Conservation (phyloP, 1,140 invertebrate species). For the Drosophila equinoxialis region DNA sequence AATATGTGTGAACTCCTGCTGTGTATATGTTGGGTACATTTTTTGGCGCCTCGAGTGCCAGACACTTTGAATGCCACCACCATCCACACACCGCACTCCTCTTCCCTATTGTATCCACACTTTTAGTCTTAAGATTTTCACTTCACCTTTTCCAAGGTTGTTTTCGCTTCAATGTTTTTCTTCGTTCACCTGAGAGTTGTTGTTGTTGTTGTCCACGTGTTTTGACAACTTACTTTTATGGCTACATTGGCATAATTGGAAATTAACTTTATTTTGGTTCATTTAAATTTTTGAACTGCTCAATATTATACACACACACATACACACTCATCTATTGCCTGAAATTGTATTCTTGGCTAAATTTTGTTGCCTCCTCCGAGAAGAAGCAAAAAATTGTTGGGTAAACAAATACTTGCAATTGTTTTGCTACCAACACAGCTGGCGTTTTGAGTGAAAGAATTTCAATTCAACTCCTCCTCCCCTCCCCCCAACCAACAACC, state of each 20-base stretch:
- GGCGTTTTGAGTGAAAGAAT: conserved; percentile 15
- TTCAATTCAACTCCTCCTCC: conserved; percentile 12
- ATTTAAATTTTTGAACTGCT: conserved; percentile 12
- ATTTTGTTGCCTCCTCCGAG: not conserved
- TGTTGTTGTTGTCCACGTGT: conserved; percentile 13
- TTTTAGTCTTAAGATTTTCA: conserved; percentile 7
- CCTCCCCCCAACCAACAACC: no score
- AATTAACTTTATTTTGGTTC: conserved; percentile 18
- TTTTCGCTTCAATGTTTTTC: not conserved
- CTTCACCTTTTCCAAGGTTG: conserved; percentile 12
- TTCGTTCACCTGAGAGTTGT: not conserved
- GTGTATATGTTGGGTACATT: conserved; percentile 39
- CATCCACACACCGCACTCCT: not conserved
- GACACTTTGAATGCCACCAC: not conserved
- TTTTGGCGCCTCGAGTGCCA: conserved; percentile 57
- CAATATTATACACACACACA: not conserved
- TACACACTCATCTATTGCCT: not conserved
- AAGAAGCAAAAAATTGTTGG: conserved; percentile 13
- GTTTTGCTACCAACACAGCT: conserved; percentile 21
- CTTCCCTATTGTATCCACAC: not conserved
- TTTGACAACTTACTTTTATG: conserved; percentile 5
- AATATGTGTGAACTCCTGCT: conserved; percentile 54
- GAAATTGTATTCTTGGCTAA: not conserved
- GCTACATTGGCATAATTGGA: conserved; percentile 16
- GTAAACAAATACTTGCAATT: conserved; percentile 21